Evolutionary conservation across 2,113 vertebrate species (phyloP).

Genomic region (Stigmatopora argus): DNA sequence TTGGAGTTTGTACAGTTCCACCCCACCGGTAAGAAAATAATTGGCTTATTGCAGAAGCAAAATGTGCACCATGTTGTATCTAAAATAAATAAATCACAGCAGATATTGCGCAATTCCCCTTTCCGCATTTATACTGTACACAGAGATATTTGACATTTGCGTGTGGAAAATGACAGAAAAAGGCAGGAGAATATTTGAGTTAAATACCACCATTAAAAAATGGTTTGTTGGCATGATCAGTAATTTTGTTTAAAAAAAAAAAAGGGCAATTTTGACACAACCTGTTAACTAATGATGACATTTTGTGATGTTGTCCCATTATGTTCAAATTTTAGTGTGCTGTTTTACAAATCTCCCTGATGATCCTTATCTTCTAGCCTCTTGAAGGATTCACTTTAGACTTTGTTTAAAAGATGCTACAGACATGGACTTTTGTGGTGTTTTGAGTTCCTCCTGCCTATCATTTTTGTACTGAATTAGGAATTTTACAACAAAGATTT

Average conservation of each 20-base stretch:
- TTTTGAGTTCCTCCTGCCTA: neutral
- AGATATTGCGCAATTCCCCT: neutral
- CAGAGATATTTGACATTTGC: no score
- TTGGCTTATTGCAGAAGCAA: neutral
- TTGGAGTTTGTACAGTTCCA: conserved; percentile 98
- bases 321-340: neutral
- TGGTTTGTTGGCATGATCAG: neutral
- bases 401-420: conserved; percentile 3
- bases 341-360: neutral
- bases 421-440: neutral
- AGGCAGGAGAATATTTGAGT: neutral
- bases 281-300: neutral
- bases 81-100: neutral
- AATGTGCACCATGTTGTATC: neutral
- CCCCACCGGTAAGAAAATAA: conserved; percentile 81
- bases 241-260: neutral
- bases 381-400: neutral
- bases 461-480: neutral
- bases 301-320: neutral
- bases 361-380: neutral
- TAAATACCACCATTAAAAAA: neutral
- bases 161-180: neutral
- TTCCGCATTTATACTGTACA: no score
- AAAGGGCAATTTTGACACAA: neutral
- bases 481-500: neutral